Evolutionary conservation across 1,140 invertebrate species (phyloP).

Genomic region (Cotesia glomerata): DNA sequence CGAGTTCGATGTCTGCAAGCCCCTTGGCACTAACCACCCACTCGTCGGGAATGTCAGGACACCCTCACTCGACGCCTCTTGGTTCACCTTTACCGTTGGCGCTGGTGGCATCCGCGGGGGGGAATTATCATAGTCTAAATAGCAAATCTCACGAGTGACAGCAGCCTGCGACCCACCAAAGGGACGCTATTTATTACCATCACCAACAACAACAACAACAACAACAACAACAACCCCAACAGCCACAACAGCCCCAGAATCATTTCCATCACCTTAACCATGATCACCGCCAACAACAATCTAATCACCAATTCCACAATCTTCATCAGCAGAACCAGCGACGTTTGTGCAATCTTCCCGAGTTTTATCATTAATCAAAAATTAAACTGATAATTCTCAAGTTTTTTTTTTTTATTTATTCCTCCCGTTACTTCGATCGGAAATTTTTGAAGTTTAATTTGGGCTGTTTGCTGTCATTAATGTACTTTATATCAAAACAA

Average conservation of each 20-base stretch:
- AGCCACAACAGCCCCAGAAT: conserved; percentile 35
- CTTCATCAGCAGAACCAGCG: conserved; percentile 45
- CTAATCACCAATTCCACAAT: conserved; percentile 28
- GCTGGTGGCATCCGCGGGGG: conserved; percentile 53
- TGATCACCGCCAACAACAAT: conserved; percentile 17
- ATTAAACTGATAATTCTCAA: neutral
- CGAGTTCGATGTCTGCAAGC: conserved; percentile 64
- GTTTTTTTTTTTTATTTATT: neutral
- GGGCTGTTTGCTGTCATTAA: too few relatives aligned
- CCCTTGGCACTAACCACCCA: conserved; percentile 65
- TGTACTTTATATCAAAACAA: too few relatives aligned
- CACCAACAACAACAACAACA: conserved; percentile 40
- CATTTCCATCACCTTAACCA: conserved; percentile 32
- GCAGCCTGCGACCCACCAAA: conserved; percentile 48
- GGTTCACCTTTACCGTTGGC: conserved; percentile 56
- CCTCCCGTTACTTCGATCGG: neutral
- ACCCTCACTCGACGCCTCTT: conserved; percentile 49
- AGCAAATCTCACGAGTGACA: conserved; percentile 61
- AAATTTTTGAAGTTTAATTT: neutral
- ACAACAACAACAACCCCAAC: conserved; percentile 41
- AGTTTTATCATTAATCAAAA: conserved; percentile 55
- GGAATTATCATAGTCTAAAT: conserved; percentile 52
- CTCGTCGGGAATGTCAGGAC: conserved; percentile 45
- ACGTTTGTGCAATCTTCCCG: conserved; percentile 59
- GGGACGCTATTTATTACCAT: conserved; percentile 48